Evolutionary conservation across 2,797 vertebrate species (phyloP).

Genomic region (Channallabes apus): DNA sequence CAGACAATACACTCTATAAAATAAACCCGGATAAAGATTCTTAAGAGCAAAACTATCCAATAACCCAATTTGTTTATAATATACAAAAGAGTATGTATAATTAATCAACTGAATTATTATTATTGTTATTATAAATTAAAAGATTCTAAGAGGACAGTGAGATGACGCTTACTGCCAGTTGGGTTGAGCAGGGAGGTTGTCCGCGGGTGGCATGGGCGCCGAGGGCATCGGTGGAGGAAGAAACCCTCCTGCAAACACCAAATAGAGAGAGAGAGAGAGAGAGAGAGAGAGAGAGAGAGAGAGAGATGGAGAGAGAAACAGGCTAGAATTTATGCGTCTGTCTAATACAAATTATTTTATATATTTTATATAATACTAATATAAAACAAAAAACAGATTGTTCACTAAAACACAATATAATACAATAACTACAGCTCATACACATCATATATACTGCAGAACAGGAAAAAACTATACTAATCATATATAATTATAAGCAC

Average conservation of each 20-base stretch:
- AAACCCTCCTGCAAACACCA: slow-evolving; percentile 67
- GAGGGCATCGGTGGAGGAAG: slow-evolving; percentile 74
- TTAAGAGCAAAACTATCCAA: too few species aligned
- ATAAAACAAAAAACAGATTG: background rate
- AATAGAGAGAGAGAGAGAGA: background rate
- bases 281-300: too few species aligned
- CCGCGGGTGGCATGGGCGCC: slow-evolving; percentile 60
- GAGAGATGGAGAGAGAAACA: background rate
- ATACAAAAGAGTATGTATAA: too few species aligned
- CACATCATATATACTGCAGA: background rate
- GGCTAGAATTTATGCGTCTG: background rate
- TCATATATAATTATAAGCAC: background rate
- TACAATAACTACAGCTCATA: background rate
- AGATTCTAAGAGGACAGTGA: background rate
- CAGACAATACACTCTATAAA: too few species aligned
- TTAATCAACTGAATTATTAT: background rate
- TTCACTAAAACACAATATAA: background rate
- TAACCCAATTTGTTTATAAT: too few species aligned
- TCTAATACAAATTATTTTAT: too few species aligned
- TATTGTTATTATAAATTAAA: background rate
- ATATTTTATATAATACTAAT: too few species aligned
- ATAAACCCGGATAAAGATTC: too few species aligned
- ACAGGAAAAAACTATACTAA: background rate
- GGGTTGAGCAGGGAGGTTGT: slow-evolving; percentile 61
- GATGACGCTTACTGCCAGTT: slow-evolving; percentile 70